Evolutionary conservation across 2,888 invertebrate genomes (phyloP), one percentile per base, ranked within the genome.

Genomic region (Hedychridium roseum): DNA sequence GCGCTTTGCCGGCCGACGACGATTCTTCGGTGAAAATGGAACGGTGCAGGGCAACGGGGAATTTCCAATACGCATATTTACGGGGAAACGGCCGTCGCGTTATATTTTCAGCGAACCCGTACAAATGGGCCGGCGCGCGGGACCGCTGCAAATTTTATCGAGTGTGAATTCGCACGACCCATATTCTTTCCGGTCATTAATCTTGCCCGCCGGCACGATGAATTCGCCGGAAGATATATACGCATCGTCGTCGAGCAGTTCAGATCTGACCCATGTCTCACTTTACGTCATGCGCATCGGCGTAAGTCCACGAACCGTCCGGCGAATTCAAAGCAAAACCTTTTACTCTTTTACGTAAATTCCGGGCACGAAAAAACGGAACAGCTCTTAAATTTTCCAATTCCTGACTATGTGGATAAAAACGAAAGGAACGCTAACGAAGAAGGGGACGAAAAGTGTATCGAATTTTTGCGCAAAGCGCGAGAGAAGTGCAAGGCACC

Each of bases 151-250:
- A 70, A 67, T 70, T 69, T 70, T 69, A 70, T 70, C 68, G 71
- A 67, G 70, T 66, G 66, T 70, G 58, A 70, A 67, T 66, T 68
- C 60, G 54, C 54, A 43, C 57, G 53, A 57, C 60, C 54, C 57
- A 64, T 57, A 62, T 60, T 64, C 59, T 56, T 68, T 59, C 54
- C 64, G 56, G 59, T 62, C 66, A 70, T 70, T 70, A 70, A 70
- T 70, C 66, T 66, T 64, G 56, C 46, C 54, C 41, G 37, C 41
- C 40, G 43, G 40, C 28, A 42, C 52, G 52, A 53, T 55, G 54
- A 59, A 56, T 58, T 58, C 54, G 51, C 26, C 41, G 41, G 45
- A 40, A 48, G 57, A 57, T 48, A 39, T 61, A 57, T 52, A 49
- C 46, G 30, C 31, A 40, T 26, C 41, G 36, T 50, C 43, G 45